Conservation (phyloP, 2,888 invertebrate genomes). For the Tipula helvola region DNA sequence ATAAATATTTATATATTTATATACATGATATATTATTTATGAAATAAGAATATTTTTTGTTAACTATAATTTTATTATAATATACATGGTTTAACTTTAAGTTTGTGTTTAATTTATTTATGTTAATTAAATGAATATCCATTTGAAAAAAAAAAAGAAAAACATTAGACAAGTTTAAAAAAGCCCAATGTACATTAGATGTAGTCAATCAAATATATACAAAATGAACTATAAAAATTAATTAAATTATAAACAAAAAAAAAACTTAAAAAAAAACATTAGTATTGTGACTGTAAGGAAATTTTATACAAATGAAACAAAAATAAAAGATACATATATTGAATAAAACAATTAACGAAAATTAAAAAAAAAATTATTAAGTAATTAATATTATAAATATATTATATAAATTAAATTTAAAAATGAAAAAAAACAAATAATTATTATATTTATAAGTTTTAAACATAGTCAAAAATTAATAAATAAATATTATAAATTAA, state of each 20-base stretch:
- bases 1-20: not conserved
- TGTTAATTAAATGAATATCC: not conserved
- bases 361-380: not conserved
- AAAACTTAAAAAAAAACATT: not conserved
- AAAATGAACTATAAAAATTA: not conserved
- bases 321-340: not conserved
- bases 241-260: slow-evolving; percentile 6
- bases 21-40: not conserved
- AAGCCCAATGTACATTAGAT: slow-evolving; percentile 11
- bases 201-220: slow-evolving; percentile 14
- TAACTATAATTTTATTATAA: not conserved
- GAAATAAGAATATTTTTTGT: not conserved
- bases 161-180: not conserved
- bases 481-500: slow-evolving; percentile 6
- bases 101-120: not conserved
- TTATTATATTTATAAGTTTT: slow-evolving; percentile 5
- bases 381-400: not conserved
- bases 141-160: not conserved
- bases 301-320: slow-evolving; percentile 8
- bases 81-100: not conserved
- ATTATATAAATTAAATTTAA: slow-evolving; percentile 5
- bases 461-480: not conserved
- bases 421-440: slow-evolving; percentile 5
- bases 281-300: slow-evolving; percentile 10
- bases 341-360: not conserved